A percentile compares a stretch with the other conserved stretches of the same genome.
These are phyloP conservation scores for Odontamblyopus lacepedii DNA, from an alignment of 2,797 vertebrate species.

Conservation along the genomic window DNA sequence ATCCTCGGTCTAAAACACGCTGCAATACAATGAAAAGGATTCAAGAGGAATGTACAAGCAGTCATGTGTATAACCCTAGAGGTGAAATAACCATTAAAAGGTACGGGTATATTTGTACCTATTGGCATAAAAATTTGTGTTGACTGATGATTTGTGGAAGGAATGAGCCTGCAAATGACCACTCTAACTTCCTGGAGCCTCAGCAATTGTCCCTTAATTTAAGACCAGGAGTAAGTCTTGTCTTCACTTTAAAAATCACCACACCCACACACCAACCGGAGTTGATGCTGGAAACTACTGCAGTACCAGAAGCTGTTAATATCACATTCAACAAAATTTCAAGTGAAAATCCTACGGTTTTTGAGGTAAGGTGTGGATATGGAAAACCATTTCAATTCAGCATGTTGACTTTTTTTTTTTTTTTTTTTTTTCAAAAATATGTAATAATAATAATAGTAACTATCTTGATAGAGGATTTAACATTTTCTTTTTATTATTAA, in stretches of 20 bases:
- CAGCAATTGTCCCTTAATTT: constrained; percentile 45
- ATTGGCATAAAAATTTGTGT: not conserved
- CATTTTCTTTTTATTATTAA: constrained; percentile 10
- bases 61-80: constrained; percentile 41
- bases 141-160: constrained; percentile 17
- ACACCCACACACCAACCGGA: constrained; percentile 24
- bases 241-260: constrained; percentile 43
- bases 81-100: constrained; percentile 29
- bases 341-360: constrained; percentile 22
- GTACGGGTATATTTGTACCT: constrained; percentile 13
- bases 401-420: not conserved
- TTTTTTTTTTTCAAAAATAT: too few relatives aligned
- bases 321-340: constrained; percentile 35
- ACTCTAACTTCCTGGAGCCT: constrained; percentile 36
- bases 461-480: not conserved
- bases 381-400: not conserved
- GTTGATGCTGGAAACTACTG: constrained; percentile 32
- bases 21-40: constrained; percentile 35
- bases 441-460: too few relatives aligned
- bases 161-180: not conserved
- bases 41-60: constrained; percentile 20
- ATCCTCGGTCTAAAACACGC: not conserved
- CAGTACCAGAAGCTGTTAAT: constrained; percentile 42
- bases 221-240: constrained; percentile 49
- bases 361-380: not conserved